A percentile compares a stretch with the other conserved stretches of the same genome.
Conservation (phyloP, 2,888 invertebrate species). For the Apamea anceps region DNA sequence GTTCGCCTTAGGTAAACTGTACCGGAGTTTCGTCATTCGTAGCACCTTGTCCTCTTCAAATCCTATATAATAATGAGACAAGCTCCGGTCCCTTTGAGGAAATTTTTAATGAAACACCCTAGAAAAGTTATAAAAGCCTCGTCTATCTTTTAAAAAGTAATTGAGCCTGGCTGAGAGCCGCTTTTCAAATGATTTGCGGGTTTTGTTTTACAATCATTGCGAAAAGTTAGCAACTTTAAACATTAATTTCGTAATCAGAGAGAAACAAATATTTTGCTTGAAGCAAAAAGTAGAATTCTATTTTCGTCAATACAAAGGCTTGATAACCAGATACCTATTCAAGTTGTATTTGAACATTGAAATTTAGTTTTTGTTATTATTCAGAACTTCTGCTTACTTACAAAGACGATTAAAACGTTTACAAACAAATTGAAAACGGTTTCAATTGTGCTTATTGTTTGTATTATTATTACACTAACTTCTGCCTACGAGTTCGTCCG, state of each 20-base stretch:
- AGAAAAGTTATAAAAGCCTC: conserved; percentile 82
- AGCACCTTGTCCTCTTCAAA: conserved; percentile 80
- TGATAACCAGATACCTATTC: conserved; percentile 23
- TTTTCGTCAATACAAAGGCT: conserved; percentile 53
- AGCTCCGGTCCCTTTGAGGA: conserved; percentile 80
- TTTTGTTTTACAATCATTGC: conserved; percentile 70
- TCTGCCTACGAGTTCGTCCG: background rate
- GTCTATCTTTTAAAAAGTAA: conserved; percentile 82
- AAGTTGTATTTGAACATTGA: conserved; percentile 36
- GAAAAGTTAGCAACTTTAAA: conserved; percentile 68
- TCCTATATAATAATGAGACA: conserved; percentile 85
- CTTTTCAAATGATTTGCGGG: conserved; percentile 74
- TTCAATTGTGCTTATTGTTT: conserved; percentile 16
- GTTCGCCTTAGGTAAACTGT: conserved; percentile 74
- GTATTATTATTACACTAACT: background rate
- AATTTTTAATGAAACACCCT: conserved; percentile 85
- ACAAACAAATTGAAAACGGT: conserved; percentile 3
- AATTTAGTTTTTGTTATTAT: conserved; percentile 44
- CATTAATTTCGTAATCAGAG: conserved; percentile 68
- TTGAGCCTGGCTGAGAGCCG: conserved; percentile 76
- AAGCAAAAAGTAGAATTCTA: conserved; percentile 51
- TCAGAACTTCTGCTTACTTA: conserved; percentile 33
- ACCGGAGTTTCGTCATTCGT: conserved; percentile 74
- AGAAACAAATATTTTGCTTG: conserved; percentile 63
- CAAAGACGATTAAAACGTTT: conserved; percentile 38